These are phyloP conservation scores for Aleiodes sp. DNA, from an alignment of 1,140 invertebrate species.

Conservation along the genomic window DNA sequence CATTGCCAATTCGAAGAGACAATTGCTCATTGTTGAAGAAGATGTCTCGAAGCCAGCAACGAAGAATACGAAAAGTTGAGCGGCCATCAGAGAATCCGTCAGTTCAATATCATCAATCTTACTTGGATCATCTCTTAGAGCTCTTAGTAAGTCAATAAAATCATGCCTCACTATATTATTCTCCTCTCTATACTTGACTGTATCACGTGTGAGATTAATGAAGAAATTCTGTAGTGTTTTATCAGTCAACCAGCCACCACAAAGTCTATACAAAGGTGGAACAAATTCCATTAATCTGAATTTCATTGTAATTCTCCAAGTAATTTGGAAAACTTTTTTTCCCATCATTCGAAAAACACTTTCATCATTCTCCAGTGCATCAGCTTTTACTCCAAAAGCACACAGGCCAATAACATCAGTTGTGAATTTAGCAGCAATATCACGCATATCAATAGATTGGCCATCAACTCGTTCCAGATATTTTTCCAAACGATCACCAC, in stretches of 20 bases:
- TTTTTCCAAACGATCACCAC: conserved; percentile 39
- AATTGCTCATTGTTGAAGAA: conserved; percentile 68
- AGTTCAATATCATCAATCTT: too few relatives aligned
- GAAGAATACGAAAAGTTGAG: too few relatives aligned
- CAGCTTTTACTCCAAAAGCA: conserved; percentile 69
- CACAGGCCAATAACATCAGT: conserved; percentile 68
- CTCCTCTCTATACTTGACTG: conserved; percentile 60
- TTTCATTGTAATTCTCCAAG: neutral
- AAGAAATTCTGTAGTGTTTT: neutral
- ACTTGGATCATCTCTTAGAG: too few relatives aligned
- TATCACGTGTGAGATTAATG: too few relatives aligned
- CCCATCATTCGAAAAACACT: conserved; percentile 56
- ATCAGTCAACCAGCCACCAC: too few relatives aligned
- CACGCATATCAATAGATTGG: conserved; percentile 37
- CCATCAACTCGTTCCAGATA: conserved; percentile 29
- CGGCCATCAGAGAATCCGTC: too few relatives aligned
- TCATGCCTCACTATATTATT: conserved; percentile 54
- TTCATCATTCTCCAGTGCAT: conserved; percentile 58
- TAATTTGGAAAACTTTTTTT: conserved; percentile 46
- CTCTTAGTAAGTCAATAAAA: too few relatives aligned
- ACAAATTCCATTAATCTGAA: neutral
- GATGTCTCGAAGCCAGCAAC: too few relatives aligned
- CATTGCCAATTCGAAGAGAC: too few relatives aligned
- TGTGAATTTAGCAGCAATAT: conserved; percentile 59
- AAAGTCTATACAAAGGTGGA: too few relatives aligned